These are phyloP conservation scores for Cheumatopsyche charites DNA, from an alignment of 1,140 invertebrate species.

Conservation along the genomic window DNA sequence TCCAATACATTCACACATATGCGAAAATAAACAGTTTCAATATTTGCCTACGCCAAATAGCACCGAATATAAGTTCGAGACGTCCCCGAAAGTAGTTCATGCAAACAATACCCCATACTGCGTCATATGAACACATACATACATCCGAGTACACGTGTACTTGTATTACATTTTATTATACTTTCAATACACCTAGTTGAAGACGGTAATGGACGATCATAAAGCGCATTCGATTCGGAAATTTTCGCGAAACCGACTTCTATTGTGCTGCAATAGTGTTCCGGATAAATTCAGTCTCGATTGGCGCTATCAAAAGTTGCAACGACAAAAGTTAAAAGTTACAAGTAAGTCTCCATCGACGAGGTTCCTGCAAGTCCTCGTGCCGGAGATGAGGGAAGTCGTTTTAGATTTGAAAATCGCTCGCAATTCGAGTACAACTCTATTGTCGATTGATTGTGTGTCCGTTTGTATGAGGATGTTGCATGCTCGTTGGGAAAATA, in stretches of 20 bases:
- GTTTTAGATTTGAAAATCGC: constrained; percentile 6
- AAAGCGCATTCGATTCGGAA: constrained; percentile 22
- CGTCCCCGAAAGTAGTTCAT: too few species aligned
- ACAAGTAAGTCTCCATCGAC: neutral
- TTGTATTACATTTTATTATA: too few species aligned
- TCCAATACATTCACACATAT: too few species aligned
- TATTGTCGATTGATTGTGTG: too few species aligned
- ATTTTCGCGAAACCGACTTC: constrained; percentile 19
- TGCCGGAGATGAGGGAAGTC: neutral
- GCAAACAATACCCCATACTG: too few species aligned
- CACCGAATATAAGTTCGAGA: too few species aligned
- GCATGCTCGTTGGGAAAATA: too few species aligned
- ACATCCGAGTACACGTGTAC: too few species aligned
- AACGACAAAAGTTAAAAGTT: constrained; percentile 13
- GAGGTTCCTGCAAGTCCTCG: neutral
- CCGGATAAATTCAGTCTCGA: constrained; percentile 6
- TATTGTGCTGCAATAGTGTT: constrained; percentile 12
- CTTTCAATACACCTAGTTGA: neutral
- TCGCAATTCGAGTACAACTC: neutral
- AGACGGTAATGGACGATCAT: constrained; percentile 22
- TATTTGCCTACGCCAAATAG: too few species aligned
- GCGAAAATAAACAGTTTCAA: too few species aligned
- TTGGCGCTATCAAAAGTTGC: constrained; percentile 27
- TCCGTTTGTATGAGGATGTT: too few species aligned
- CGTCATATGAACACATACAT: too few species aligned